Base-by-base conservation (phyloP, 2,888 invertebrate genomes). In the Tetragonisca angustula region DNA sequence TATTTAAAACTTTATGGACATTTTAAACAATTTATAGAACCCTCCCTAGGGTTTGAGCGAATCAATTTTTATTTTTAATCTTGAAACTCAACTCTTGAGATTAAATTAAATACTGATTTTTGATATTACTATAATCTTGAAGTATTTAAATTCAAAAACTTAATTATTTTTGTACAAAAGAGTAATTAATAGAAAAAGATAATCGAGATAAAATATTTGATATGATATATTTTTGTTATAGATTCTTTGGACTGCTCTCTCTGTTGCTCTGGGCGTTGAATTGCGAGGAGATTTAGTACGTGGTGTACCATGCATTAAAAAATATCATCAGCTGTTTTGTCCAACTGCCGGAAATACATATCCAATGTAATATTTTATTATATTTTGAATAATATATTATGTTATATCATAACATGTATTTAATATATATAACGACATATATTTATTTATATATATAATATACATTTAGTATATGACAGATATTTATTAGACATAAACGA, bases 201-300 rank as follows among this genome's bases (percentile, higher is more conserved):
- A 43, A 43, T 9, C 43, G 43, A 43, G 43, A 43, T 9, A 43
- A 43, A 43, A 43, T 43, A 43, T 11, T 43, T 43, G 43, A 43
- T 43, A 24, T 11, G 24, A 49, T 27, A 27, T 68, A n/a, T 59
- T 36, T 67, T 15, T 68, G 21, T 95, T 95, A 75, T 96, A 98
- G 98, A 98, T 98, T 92, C 96, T 98, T 94, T 98, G 98, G 98
- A 98, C 98, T 80, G 98, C 98, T 59, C 95, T 98, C 87, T 98
- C 98, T 43, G 96, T 98, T 91, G 98, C 98, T 84, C 95, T 98
- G 92, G 98, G 98, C 79, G 96, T 98, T 94, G 98, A 98, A 95
- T 96, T 98, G 81, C 96, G 97, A 90, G 98, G 98, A 82, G 98
- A 98, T 95, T 96, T 98, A 89, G 97, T 98, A 92, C 96, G 97